A percentile compares a stretch with the other conserved stretches of the same genome.
Evolutionary conservation across 2,797 vertebrate genomes (phyloP).

Genomic region (Buphagus erythrorhynchus): DNA sequence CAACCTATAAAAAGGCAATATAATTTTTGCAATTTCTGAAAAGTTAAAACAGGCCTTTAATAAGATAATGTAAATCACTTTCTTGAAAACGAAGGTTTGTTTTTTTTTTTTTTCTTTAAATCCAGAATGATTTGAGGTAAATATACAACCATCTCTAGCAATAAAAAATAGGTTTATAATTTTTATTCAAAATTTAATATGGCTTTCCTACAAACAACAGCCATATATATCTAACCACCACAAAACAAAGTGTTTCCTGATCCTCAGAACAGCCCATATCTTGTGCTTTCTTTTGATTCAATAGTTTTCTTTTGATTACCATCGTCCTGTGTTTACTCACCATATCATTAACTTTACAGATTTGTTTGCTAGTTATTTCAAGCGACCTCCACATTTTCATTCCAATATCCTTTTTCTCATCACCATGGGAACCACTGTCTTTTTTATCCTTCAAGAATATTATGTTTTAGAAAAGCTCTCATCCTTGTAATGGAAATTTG

Average conservation of each 20-base stretch:
- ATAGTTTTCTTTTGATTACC: not conserved
- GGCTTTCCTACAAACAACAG: not conserved
- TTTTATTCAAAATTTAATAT: not conserved
- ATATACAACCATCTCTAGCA: not conserved
- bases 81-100: not conserved
- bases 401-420: slow-evolving; percentile 6
- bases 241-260: not conserved
- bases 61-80: not conserved
- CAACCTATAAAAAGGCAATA: not conserved
- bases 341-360: not conserved
- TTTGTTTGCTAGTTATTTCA: slow-evolving; percentile 15
- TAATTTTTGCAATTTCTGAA: not conserved
- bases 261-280: not conserved
- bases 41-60: not conserved
- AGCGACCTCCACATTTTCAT: not conserved
- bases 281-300: not conserved
- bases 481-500: slow-evolving; percentile 34
- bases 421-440: slow-evolving; percentile 36
- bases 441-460: slow-evolving; percentile 12
- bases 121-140: not conserved
- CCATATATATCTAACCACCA: not conserved
- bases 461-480: slow-evolving; percentile 16
- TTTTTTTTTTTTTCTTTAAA: not conserved
- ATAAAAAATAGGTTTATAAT: not conserved
- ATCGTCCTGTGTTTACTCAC: not conserved